Conservation (phyloP, 2,888 invertebrate genomes). For the Balanococcus diminutus region DNA sequence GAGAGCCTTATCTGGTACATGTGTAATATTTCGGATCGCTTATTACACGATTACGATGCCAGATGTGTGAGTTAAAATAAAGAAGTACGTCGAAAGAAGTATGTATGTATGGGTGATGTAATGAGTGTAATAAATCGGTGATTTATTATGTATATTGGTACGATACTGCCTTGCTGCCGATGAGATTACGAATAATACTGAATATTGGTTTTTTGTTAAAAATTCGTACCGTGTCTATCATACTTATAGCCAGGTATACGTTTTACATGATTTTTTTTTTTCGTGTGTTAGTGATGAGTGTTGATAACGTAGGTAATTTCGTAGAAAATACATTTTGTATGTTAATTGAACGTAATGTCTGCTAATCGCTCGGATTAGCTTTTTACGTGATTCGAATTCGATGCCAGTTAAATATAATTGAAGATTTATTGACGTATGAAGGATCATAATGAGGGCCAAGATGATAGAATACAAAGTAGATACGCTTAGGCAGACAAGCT, state of each 20-base stretch:
- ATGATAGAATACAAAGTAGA: not conserved
- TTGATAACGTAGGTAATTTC: not conserved
- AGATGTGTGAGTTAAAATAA: too few species aligned
- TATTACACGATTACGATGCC: not conserved
- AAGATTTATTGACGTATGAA: not conserved
- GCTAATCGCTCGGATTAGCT: not conserved
- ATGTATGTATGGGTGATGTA: too few species aligned
- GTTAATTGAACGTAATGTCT: not conserved
- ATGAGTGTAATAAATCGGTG: not conserved
- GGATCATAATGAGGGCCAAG: not conserved
- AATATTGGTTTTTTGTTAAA: too few species aligned
- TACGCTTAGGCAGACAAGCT: too few species aligned
- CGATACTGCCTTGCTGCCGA: not conserved
- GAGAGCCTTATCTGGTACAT: not conserved
- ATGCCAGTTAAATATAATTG: not conserved
- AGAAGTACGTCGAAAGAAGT: too few species aligned
- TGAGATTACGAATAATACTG: not conserved
- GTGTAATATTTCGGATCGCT: not conserved
- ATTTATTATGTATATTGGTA: not conserved
- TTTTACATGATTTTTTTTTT: not conserved
- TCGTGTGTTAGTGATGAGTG: not conserved
- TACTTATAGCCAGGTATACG: not conserved
- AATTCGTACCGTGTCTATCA: too few species aligned
- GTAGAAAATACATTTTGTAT: not conserved
- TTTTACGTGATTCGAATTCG: not conserved